A percentile compares a stretch with the other conserved stretches of the same genome.
Evolutionary conservation across 2,888 invertebrate species (phyloP).

Genomic region (Flexamia atlantica): DNA sequence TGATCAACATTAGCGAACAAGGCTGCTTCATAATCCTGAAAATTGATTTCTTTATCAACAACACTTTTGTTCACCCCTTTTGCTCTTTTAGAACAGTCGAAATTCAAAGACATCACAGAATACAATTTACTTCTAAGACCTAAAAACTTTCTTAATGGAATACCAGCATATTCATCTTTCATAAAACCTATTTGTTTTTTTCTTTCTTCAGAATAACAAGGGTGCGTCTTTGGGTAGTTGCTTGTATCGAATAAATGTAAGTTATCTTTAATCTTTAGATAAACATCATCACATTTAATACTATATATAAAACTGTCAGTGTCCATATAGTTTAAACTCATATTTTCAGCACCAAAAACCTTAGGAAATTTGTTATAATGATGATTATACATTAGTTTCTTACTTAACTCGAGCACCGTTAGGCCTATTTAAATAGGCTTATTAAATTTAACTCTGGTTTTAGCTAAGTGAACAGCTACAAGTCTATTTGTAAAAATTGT

Average conservation of each 20-base stretch:
- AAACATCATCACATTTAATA: not conserved
- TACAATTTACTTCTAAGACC: not conserved
- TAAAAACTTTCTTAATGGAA: not conserved
- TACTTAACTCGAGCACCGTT: slow-evolving; percentile 56
- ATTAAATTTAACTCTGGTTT: slow-evolving; percentile 58
- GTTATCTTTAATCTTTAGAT: not conserved
- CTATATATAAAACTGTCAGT: not conserved
- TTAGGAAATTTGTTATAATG: not conserved
- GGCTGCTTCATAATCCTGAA: not conserved
- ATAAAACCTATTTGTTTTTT: too few relatives aligned
- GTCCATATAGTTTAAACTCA: not conserved
- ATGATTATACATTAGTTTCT: slow-evolving; percentile 8
- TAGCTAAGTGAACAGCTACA: slow-evolving; percentile 47
- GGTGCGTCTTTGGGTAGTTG: too few relatives aligned
- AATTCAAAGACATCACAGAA: not conserved
- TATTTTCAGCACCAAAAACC: not conserved
- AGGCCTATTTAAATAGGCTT: slow-evolving; percentile 61
- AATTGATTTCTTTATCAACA: not conserved
- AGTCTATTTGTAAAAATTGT: slow-evolving; percentile 53
- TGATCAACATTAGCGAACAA: not conserved
- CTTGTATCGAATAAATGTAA: not conserved
- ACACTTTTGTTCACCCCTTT: not conserved
- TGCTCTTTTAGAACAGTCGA: not conserved
- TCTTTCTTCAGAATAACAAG: too few relatives aligned
- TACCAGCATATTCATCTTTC: not conserved